These are phyloP conservation scores for Valencia hispanica DNA, from an alignment of 2,797 vertebrate genomes.

Conservation along the genomic window DNA sequence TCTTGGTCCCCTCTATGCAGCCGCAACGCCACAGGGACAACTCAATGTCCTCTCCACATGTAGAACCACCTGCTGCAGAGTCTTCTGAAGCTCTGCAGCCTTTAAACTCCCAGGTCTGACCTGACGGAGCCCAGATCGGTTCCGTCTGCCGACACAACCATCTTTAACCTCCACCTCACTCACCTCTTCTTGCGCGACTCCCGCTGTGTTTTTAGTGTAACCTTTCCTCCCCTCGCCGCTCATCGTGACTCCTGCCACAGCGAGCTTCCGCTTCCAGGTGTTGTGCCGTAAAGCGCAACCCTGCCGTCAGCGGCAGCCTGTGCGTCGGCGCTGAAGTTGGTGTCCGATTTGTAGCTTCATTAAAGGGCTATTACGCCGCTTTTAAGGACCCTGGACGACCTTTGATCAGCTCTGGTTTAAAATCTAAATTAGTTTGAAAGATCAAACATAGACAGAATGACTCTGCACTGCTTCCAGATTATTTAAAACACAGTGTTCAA, in stretches of 20 bases:
- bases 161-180: conserved; percentile 52
- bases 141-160: not conserved
- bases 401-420: not conserved
- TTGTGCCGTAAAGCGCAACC: conserved; percentile 1
- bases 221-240: conserved; percentile 76
- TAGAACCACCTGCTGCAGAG: conserved; percentile 31
- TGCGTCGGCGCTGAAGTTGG: not conserved
- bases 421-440: not conserved
- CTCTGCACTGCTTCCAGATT: not conserved
- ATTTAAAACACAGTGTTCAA: not conserved
- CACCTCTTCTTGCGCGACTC: conserved; percentile 61
- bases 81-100: conserved; percentile 41
- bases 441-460: too few species aligned
- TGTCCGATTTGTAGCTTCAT: not conserved
- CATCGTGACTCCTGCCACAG: conserved; percentile 68
- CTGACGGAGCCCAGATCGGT: conserved; percentile 12
- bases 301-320: not conserved
- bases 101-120: conserved; percentile 43
- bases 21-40: conserved; percentile 8
- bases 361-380: not conserved
- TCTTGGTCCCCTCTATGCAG: not conserved
- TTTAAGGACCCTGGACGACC: not conserved
- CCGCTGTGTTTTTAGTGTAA: conserved; percentile 68
- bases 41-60: conserved; percentile 61
- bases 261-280: conserved; percentile 83